Conservation (phyloP, 1,140 invertebrate species). For the Oreohelix idahoensis region DNA sequence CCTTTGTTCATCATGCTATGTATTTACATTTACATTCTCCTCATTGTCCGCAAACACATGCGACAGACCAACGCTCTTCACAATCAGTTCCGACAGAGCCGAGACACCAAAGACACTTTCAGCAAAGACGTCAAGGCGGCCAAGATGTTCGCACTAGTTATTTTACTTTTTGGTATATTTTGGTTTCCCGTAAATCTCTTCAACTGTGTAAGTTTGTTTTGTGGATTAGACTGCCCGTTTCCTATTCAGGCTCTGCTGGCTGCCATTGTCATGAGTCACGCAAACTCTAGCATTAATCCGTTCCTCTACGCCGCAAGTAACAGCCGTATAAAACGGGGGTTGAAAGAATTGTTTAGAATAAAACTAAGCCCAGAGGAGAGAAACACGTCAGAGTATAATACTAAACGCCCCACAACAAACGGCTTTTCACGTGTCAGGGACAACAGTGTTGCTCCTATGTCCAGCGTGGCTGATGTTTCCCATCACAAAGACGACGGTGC, state of each 20-base stretch:
- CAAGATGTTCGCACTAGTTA: conserved; percentile 65
- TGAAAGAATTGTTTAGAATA: conserved; percentile 69
- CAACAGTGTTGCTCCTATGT: not conserved
- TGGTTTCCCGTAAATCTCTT: conserved; percentile 70
- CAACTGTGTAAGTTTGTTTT: conserved; percentile 60
- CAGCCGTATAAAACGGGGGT: conserved; percentile 86
- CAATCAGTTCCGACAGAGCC: conserved; percentile 16
- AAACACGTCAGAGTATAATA: not conserved
- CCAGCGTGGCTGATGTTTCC: not conserved
- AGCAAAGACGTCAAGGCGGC: conserved; percentile 67
- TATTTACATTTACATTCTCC: conserved; percentile 69
- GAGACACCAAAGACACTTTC: conserved; percentile 25
- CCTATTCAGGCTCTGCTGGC: conserved; percentile 67
- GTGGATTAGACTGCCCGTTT: conserved; percentile 27
- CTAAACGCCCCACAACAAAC: not conserved
- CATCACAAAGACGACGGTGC: not conserved
- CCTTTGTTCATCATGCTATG: conserved; percentile 67
- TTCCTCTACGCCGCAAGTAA: conserved; percentile 83
- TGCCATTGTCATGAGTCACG: conserved; percentile 80
- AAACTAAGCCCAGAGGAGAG: not conserved
- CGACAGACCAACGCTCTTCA: conserved; percentile 34
- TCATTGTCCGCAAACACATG: conserved; percentile 60
- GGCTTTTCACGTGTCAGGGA: not conserved
- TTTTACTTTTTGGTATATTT: conserved; percentile 65
- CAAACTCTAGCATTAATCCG: conserved; percentile 72